These are phyloP conservation scores for Elymnias hypermnestra DNA, from an alignment of 1,140 invertebrate genomes.

Conservation along the genomic window DNA sequence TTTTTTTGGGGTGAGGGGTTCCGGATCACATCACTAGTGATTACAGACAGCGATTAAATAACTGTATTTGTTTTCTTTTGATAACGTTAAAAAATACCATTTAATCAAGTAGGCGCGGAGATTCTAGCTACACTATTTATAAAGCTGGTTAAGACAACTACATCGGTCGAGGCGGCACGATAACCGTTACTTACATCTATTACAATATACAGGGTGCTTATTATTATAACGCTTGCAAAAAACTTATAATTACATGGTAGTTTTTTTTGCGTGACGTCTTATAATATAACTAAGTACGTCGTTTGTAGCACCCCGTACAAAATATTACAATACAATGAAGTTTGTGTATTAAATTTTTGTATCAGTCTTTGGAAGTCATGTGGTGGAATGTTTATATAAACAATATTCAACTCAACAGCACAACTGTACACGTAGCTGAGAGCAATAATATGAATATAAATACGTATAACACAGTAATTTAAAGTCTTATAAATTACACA, in stretches of 20 bases:
- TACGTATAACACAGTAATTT: background rate
- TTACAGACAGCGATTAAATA: too few relatives aligned
- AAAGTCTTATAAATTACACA: background rate
- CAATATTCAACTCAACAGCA: constrained; percentile 28
- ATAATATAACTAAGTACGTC: constrained; percentile 17
- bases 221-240: background rate
- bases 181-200: constrained; percentile 24
- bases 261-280: background rate
- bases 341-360: constrained; percentile 31
- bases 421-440: constrained; percentile 1
- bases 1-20: too few relatives aligned
- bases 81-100: background rate
- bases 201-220: background rate
- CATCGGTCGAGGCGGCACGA: constrained; percentile 21
- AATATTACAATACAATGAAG: constrained; percentile 20
- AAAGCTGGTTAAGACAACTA: constrained; percentile 22
- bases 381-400: constrained; percentile 41
- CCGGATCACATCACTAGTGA: too few relatives aligned
- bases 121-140: constrained; percentile 19
- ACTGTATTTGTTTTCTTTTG: too few relatives aligned
- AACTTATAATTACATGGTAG: too few relatives aligned
- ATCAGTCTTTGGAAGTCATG: constrained; percentile 58
- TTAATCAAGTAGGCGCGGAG: constrained; percentile 4
- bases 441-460: background rate
- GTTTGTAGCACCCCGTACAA: constrained; percentile 23